phyloP scores from a whole-genome alignment of 2,797 vertebrate species.

The Ptychobarbus kaznakovi region DNA sequence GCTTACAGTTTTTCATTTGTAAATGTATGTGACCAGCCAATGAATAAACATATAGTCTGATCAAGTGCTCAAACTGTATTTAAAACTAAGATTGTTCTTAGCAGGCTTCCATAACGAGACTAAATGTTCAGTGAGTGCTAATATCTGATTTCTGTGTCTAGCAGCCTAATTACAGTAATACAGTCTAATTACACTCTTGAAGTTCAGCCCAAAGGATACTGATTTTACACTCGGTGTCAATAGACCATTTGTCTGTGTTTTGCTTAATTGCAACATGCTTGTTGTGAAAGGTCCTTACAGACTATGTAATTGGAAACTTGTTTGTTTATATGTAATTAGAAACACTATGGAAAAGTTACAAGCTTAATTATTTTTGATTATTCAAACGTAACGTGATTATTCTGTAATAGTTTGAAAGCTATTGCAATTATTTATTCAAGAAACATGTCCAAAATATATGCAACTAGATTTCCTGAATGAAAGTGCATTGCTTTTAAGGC shows the following conservation, averaged over 20 bases:
- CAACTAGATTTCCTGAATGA: not conserved
- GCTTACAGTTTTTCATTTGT: not conserved
- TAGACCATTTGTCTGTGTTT: not conserved
- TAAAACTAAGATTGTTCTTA: not conserved
- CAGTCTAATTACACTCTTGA: not conserved
- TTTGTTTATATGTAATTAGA: not conserved
- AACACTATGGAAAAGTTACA: not conserved
- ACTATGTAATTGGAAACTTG: not conserved
- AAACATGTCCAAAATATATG: not conserved
- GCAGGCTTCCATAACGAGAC: not conserved
- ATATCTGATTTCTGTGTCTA: not conserved
- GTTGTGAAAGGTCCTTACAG: not conserved
- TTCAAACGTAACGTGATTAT: not conserved
- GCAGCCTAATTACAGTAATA: not conserved
- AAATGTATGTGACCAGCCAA: not conserved
- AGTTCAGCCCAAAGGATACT: not conserved
- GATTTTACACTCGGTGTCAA: not conserved
- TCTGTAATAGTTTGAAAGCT: not conserved
- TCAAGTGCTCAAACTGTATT: not conserved
- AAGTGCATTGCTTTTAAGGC: not conserved
- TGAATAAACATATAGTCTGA: not conserved
- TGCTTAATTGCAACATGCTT: conserved; percentile 1
- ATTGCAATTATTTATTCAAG: not conserved
- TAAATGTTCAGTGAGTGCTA: not conserved
- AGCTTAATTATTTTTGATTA: not conserved